Percentiles rank a stretch among this genome's conserved stretches.
phyloP scores from a whole-genome alignment of 2,113 vertebrate genomes.

The Calidris pugnax region DNA sequence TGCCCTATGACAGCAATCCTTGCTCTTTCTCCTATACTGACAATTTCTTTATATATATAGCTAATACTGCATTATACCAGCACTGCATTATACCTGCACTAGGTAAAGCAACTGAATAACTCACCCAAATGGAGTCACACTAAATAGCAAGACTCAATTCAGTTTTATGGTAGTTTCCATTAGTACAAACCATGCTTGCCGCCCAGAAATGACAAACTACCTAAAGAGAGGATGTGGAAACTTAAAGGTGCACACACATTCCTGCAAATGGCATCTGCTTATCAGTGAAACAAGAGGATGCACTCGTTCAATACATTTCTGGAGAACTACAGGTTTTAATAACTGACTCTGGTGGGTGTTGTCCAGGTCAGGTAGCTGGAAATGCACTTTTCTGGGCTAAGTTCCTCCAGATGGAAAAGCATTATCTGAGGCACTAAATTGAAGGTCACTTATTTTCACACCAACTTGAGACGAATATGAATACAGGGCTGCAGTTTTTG shows the following conservation, averaged over 20 bases:
- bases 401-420: neutral
- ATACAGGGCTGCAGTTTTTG: neutral
- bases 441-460: neutral
- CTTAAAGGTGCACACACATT: neutral
- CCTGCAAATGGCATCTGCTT: neutral
- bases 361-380: neutral
- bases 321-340: neutral
- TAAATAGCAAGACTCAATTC: neutral
- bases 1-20: neutral
- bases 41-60: neutral
- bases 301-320: neutral
- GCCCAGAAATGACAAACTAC: neutral
- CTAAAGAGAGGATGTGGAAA: neutral
- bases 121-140: neutral
- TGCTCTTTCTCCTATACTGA: neutral
- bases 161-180: neutral
- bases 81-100: neutral
- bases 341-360: neutral
- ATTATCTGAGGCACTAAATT: neutral
- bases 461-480: neutral
- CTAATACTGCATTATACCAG: neutral
- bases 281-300: neutral
- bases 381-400: neutral
- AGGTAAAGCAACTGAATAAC: neutral
- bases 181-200: neutral